Evolutionary conservation across 2,888 invertebrate genomes (phyloP).

Genomic region (Lasioglossum vierecki): DNA sequence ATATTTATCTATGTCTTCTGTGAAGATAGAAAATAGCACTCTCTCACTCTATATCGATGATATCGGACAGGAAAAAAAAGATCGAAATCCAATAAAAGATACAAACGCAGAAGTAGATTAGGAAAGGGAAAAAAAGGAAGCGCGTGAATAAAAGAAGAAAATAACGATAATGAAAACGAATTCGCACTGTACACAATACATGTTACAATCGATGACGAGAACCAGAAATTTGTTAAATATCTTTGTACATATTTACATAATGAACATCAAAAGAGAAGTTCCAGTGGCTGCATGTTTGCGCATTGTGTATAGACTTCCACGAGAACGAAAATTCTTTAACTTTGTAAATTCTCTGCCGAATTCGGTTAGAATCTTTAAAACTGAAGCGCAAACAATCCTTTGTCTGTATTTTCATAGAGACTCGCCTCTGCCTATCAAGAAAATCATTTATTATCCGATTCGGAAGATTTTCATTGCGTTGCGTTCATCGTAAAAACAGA

Average conservation of each 20-base stretch:
- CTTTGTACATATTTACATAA: constrained; percentile 79
- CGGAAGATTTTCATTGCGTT: constrained; percentile 11
- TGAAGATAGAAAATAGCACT: constrained; percentile 85
- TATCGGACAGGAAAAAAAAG: constrained; percentile 72
- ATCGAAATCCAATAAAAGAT: constrained; percentile 76
- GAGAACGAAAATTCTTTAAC: constrained; percentile 56
- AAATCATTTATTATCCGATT: constrained; percentile 12
- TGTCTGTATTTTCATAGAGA: constrained; percentile 67
- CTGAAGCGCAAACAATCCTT: constrained; percentile 35
- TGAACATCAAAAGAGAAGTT: constrained; percentile 76
- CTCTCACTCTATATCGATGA: constrained; percentile 84
- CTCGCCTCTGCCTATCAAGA: background rate
- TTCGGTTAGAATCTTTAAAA: constrained; percentile 46
- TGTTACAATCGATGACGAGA: constrained; percentile 71
- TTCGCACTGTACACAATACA: constrained; percentile 76
- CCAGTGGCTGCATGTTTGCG: constrained; percentile 70
- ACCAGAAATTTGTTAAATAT: constrained; percentile 78
- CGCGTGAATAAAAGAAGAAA: background rate
- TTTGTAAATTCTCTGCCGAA: constrained; percentile 58
- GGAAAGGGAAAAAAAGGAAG: constrained; percentile 41
- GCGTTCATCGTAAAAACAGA: background rate
- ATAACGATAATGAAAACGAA: constrained; percentile 56
- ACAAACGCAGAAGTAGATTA: constrained; percentile 80
- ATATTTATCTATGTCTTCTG: constrained; percentile 85
- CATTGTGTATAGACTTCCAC: constrained; percentile 52